Evolutionary conservation across 2,113 vertebrate genomes (phyloP).

Genomic region (Myrmecobius fasciatus): DNA sequence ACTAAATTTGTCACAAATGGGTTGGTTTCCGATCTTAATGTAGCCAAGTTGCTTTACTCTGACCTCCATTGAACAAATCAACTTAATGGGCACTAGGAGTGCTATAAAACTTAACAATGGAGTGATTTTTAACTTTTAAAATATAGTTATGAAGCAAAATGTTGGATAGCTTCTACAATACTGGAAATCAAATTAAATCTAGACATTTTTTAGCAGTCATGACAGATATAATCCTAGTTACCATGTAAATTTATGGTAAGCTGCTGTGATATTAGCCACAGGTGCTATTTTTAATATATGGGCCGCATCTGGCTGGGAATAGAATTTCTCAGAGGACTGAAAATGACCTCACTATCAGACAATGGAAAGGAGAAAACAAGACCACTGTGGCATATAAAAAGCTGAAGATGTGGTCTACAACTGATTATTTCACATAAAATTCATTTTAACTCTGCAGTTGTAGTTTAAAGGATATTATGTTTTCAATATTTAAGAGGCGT

Average conservation of each 20-base stretch:
- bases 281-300: constrained; percentile 93
- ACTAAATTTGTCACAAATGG: constrained; percentile 88
- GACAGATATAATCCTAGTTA: constrained; percentile 91
- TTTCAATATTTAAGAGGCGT: constrained; percentile 82
- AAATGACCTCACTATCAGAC: constrained; percentile 91
- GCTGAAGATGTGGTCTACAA: constrained; percentile 85
- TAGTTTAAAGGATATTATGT: constrained; percentile 83
- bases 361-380: constrained; percentile 84
- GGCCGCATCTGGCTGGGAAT: constrained; percentile 90
- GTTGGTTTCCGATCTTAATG: constrained; percentile 88
- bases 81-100: constrained; percentile 88
- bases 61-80: constrained; percentile 89
- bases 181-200: constrained; percentile 92
- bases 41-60: constrained; percentile 83
- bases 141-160: constrained; percentile 88
- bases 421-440: constrained; percentile 82
- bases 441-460: constrained; percentile 82
- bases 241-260: constrained; percentile 93
- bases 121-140: constrained; percentile 89
- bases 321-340: constrained; percentile 89
- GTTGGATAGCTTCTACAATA: constrained; percentile 87
- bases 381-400: constrained; percentile 86
- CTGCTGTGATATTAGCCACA: constrained; percentile 91
- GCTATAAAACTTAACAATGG: constrained; percentile 89
- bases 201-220: constrained; percentile 90